phyloP scores from a whole-genome alignment of 2,113 vertebrate genomes.

The Anser brachyrhynchus region DNA sequence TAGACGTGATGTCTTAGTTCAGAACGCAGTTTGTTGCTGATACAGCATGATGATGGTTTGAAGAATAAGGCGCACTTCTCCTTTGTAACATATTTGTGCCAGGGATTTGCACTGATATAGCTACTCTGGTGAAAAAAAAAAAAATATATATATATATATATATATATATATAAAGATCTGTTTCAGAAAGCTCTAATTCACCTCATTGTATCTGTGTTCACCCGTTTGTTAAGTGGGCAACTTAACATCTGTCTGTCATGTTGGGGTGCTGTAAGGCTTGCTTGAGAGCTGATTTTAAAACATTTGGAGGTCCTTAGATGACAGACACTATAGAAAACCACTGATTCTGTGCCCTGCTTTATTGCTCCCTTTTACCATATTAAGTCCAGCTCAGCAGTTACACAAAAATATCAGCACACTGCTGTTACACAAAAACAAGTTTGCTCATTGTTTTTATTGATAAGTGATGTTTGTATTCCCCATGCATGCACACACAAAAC shows the following conservation, averaged over 20 bases:
- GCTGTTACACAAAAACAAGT: background rate
- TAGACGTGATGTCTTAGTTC: background rate
- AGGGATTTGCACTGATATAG: background rate
- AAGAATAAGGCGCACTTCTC: background rate
- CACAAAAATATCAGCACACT: background rate
- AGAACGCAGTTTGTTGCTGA: background rate
- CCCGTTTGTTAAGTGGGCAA: background rate
- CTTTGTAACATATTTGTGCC: background rate
- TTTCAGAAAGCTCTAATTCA: background rate
- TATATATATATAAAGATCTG: background rate
- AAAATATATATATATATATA: too few relatives aligned
- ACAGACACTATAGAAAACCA: background rate
- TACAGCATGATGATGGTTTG: background rate
- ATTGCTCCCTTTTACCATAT: background rate
- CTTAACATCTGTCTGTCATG: background rate
- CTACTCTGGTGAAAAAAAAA: background rate
- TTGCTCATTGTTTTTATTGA: background rate
- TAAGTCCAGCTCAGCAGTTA: background rate
- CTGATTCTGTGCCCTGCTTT: background rate
- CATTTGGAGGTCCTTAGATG: background rate
- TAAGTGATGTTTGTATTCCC: background rate
- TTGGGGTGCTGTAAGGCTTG: background rate
- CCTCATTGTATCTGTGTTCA: background rate
- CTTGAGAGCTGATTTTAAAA: background rate
- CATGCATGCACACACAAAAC: background rate